Evolutionary conservation across 2,113 vertebrate genomes (phyloP).

Genomic region (Parotia lawesii): DNA sequence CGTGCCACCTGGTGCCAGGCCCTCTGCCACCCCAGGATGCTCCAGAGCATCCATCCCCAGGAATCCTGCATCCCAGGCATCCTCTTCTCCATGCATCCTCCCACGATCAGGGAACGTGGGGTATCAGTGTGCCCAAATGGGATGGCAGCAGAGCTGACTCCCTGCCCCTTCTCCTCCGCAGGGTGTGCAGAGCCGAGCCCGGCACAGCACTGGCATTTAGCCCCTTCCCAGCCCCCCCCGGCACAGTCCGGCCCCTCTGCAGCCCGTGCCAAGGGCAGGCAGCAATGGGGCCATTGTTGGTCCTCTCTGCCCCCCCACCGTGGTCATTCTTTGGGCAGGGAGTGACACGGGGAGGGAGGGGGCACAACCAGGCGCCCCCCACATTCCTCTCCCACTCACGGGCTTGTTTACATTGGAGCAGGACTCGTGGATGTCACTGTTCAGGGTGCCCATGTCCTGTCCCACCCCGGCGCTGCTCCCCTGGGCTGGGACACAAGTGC

Average conservation of each 20-base stretch:
- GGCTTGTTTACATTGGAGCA: not conserved
- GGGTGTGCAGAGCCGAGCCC: not conserved
- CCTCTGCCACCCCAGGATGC: not conserved
- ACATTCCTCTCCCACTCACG: constrained; percentile 71
- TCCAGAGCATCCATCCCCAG: not conserved
- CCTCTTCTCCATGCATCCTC: not conserved
- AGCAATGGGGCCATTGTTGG: constrained; percentile 85
- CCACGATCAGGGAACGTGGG: accelerated
- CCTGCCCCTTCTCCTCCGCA: not conserved
- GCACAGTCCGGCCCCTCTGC: constrained; percentile 71
- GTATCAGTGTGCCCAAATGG: accelerated
- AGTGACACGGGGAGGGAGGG: not conserved
- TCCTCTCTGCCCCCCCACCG: constrained; percentile 64
- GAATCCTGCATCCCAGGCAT: not conserved
- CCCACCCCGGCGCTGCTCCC: accelerated
- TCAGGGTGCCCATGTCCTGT: accelerated
- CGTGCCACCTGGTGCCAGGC: not conserved
- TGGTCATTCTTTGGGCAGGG: constrained; percentile 69
- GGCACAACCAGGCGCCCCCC: not conserved
- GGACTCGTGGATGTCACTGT: not conserved
- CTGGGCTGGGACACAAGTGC: not conserved
- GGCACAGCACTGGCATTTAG: constrained; percentile 30
- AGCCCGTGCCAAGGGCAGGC: constrained; percentile 34
- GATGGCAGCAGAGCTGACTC: not conserved
- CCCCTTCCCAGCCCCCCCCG: not conserved